Conservation (phyloP, 2,113 vertebrate species). For the Crypturellus undulatus region DNA sequence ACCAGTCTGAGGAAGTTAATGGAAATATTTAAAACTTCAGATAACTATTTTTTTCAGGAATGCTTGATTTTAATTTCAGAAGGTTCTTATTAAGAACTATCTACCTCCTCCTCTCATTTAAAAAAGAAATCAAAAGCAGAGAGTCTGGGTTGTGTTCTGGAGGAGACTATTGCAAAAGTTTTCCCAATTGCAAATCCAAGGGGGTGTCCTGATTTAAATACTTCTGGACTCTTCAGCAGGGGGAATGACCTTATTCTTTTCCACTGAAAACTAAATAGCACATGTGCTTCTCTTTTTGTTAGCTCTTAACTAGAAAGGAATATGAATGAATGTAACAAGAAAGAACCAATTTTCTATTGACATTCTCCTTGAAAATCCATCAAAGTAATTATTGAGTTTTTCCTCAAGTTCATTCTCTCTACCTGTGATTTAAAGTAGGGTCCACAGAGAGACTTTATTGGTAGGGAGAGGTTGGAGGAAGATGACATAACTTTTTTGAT, state of each 20-base stretch:
- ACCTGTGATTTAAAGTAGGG: neutral
- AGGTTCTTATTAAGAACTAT: too few species aligned
- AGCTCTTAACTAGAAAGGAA: neutral
- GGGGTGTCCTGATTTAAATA: slow-evolving; percentile 72
- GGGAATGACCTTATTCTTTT: slow-evolving; percentile 61
- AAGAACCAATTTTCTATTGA: neutral
- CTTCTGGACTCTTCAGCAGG: slow-evolving; percentile 57
- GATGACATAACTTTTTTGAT: neutral
- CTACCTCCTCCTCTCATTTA: neutral
- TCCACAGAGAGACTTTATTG: neutral
- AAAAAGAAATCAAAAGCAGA: neutral
- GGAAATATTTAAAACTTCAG: neutral
- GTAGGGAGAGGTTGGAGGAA: neutral
- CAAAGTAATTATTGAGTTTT: neutral
- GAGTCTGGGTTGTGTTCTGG: neutral
- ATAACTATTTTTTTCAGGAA: neutral
- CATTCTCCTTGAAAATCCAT: neutral
- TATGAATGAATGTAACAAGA: neutral
- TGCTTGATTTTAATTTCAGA: neutral
- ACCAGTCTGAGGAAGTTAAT: too few species aligned
- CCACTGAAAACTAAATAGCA: slow-evolving; percentile 71
- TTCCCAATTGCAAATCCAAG: neutral
- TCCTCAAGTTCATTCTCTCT: neutral
- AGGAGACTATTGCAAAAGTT: neutral
- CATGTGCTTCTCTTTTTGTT: slow-evolving; percentile 6